Evolutionary conservation across 2,113 vertebrate species (phyloP).

Genomic region (Alligator sinensis): DNA sequence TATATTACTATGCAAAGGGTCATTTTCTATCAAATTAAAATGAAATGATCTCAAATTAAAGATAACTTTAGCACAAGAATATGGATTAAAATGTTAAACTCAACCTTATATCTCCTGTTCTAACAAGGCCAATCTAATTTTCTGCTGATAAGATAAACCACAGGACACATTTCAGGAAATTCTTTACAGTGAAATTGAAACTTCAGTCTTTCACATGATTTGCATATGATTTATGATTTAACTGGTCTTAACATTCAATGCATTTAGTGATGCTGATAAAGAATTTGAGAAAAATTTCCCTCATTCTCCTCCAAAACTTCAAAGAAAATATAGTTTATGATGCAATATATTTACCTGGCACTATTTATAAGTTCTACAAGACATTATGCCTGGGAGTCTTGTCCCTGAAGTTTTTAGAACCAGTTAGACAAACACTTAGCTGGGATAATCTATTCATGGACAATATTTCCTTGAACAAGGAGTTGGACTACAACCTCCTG

Average conservation of each 20-base stretch:
- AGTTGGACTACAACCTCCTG: no score
- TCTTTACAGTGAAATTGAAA: not conserved
- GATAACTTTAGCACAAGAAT: not conserved
- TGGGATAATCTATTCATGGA: no score
- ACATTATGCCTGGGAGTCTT: no score
- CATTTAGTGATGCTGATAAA: not conserved
- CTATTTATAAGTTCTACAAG: no score
- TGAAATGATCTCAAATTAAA: not conserved
- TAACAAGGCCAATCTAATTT: constrained; percentile 32
- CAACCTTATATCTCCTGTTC: not conserved
- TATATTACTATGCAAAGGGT: constrained; percentile 21
- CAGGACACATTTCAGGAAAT: not conserved
- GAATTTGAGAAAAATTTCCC: not conserved
- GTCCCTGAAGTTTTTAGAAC: no score
- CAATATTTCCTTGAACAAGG: no score
- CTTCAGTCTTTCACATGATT: not conserved
- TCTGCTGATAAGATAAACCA: not conserved
- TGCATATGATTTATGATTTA: not conserved
- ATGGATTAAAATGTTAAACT: constrained; percentile 25
- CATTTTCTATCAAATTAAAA: constrained; percentile 49
- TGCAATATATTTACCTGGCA: no score
- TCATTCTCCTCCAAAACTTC: not conserved
- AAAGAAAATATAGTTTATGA: no score
- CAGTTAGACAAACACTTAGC: no score
- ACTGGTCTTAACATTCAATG: not conserved